A percentile compares a stretch with the other conserved stretches of the same genome.
Conservation (phyloP, 2,888 invertebrate genomes). For the Aproaerema taeniolella region DNA sequence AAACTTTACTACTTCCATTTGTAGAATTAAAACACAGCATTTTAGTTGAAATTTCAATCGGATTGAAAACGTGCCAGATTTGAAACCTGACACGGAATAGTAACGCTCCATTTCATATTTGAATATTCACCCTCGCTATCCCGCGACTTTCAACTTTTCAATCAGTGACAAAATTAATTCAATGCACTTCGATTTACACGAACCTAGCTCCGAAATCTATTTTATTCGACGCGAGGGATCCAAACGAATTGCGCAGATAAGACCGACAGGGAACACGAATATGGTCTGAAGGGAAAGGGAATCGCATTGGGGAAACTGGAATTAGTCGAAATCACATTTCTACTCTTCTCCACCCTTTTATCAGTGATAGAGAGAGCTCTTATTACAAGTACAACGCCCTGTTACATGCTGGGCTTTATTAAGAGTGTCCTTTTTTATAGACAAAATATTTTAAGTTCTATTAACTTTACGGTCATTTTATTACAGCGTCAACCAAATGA, state of each 20-base stretch:
- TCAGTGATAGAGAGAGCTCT: slow-evolving; percentile 37
- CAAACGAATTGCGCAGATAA: slow-evolving; percentile 38
- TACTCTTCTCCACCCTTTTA: slow-evolving; percentile 35
- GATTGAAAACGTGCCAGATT: too few relatives aligned
- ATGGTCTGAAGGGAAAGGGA: slow-evolving; percentile 36
- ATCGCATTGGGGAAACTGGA: slow-evolving; percentile 39
- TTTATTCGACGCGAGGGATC: slow-evolving; percentile 43
- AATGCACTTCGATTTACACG: slow-evolving; percentile 47
- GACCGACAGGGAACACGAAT: slow-evolving; percentile 30
- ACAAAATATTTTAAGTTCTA: too few relatives aligned
- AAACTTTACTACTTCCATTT: background rate
- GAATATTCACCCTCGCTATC: slow-evolving; percentile 19
- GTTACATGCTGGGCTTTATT: too few relatives aligned
- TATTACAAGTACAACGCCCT: too few relatives aligned
- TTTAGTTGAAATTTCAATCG: too few relatives aligned
- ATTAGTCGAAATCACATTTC: slow-evolving; percentile 46
- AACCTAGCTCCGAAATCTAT: slow-evolving; percentile 41
- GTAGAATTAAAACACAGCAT: too few relatives aligned
- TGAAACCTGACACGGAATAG: too few relatives aligned
- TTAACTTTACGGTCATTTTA: too few relatives aligned
- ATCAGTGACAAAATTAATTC: slow-evolving; percentile 50
- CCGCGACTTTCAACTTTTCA: slow-evolving; percentile 41
- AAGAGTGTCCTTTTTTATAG: too few relatives aligned
- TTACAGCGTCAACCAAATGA: too few relatives aligned
- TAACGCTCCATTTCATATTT: slow-evolving; percentile 6